phyloP scores from a whole-genome alignment of 2,797 vertebrate genomes.

The Dipus sagitta region DNA sequence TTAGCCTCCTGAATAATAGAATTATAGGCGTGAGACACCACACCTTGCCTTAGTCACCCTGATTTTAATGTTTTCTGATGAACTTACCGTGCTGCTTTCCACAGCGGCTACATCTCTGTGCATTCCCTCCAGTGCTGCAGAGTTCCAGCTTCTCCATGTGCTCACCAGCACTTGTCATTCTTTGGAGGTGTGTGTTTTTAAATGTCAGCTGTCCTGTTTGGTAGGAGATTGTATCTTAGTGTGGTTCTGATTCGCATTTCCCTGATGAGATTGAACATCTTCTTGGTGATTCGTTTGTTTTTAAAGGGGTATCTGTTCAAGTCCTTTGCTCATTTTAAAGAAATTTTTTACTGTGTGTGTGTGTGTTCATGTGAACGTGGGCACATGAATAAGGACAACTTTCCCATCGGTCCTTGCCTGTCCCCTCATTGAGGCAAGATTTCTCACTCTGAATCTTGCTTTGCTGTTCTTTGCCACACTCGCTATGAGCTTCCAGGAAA shows the following conservation, averaged over 20 bases:
- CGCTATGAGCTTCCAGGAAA: too few species aligned
- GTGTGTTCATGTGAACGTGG: too few species aligned
- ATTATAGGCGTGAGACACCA: too few species aligned
- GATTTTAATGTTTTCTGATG: neutral
- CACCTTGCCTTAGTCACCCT: too few species aligned
- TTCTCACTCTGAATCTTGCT: too few species aligned
- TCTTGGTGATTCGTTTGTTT: neutral
- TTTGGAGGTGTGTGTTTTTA: neutral
- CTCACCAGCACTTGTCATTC: neutral
- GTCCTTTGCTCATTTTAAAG: neutral
- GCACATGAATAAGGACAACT: too few species aligned
- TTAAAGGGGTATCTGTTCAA: slow-evolving; percentile 4
- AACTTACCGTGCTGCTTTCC: neutral
- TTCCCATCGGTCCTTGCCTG: too few species aligned
- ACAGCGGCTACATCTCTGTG: neutral
- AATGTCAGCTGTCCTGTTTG: neutral
- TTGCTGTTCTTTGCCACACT: too few species aligned
- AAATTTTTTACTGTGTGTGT: too few species aligned
- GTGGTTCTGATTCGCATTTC: neutral
- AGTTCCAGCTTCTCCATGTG: neutral
- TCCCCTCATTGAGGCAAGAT: too few species aligned
- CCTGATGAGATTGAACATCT: neutral
- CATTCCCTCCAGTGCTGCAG: neutral
- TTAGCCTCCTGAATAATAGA: too few species aligned
- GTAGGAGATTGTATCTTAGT: neutral